Base-by-base conservation (phyloP, 1,140 invertebrate genomes). In the Eurosta solidaginis region DNA sequence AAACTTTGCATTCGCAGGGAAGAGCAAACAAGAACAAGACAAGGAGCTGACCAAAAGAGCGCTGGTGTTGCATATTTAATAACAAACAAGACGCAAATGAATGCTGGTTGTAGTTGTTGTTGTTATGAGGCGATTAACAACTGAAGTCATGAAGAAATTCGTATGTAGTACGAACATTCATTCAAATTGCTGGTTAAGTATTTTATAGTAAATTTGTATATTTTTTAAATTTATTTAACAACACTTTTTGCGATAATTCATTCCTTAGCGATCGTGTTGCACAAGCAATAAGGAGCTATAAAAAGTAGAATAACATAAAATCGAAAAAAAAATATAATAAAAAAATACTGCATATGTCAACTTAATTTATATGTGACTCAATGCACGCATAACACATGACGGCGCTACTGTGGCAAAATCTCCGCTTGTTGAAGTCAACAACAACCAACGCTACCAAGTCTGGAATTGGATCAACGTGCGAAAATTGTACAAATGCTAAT, bases 311-410 rank as follows among this genome's bases (percentile, higher is more conserved):
- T 14, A 17, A 17, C 33, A 33, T 22, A 36, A 29, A 68, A 22
- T 40, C 4, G 22, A 22, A 36, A 40, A 36, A 68, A 36, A 40
- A 22, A n/a, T 1, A 36, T 1, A 54, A 14, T 20, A 40, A 29
- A 29, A 54, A n/a, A 54, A 29, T 12, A 7, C 17, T 2, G 40
- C 59, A 40, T 10, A 68, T 68, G 59, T 68, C 59, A 68, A 68
- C 59, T 68, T 68, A 68, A 68, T 68, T 68, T 68, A 68, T 68
- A 68, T 68, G 59, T 36, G 59, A 68, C 59, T 68, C 59, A 68
- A 68, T 68, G 59, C 59, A 68, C 59, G 59, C 59, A 68, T 40
- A 40, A 40, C n/a, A n/a, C 29, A 63, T 17, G 14, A 14, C 54
- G 33, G 59, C 59, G 59, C 33, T 68, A 68, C 36, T 27, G 33